Evolutionary conservation across 1,140 invertebrate genomes (phyloP), one percentile per base, ranked within the genome.

Genomic region (Nixonia krombeini): DNA sequence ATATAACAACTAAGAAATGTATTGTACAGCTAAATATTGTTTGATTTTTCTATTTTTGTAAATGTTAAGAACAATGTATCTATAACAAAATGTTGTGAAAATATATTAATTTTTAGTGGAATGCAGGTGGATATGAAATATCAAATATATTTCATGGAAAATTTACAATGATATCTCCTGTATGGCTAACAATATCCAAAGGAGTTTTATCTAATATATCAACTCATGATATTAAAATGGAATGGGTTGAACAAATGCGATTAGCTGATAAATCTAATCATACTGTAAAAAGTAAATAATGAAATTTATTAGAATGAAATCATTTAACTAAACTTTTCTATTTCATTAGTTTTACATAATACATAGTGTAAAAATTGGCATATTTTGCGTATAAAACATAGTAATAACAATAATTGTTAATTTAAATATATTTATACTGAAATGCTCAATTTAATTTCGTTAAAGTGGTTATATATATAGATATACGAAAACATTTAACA

Each of bases 41-140:
- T n/a, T n/a, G n/a, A n/a, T n/a, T n/a, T n/a, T n/a, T n/a, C n/a
- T n/a, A 56, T 58, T 56, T 29, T 49, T 38, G 8, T 28, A 35
- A 45, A 50, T 33, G 47, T 50, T 45, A 15, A 44, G 69, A 50
- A 26, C 6, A 29, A 4, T 15, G 44, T 10, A 44, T 51, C 12
- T n/a, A 45, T 28, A 33, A 35, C 31, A n/a, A 56, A 53, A 63
- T 44, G 15, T 61, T 16, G 42, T 62, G 47, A 31, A n/a, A 42
- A 25, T 17, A 55, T 45, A 13, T 29, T 29, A 28, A 45, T 70
- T 88, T 89, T 70, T 74, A 98, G 95, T 99, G 97, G 97, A 98
- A 98, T 81, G 91, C 87, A 56, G 93, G 95, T 87, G 97, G 96
- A 0, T 96, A 98, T 86, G 93, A 97, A 86, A 88, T 97, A 28